Evolutionary conservation across 2,113 vertebrate genomes (phyloP), one percentile per base, ranked within the genome.

Genomic region (Eretmochelys imbricata): DNA sequence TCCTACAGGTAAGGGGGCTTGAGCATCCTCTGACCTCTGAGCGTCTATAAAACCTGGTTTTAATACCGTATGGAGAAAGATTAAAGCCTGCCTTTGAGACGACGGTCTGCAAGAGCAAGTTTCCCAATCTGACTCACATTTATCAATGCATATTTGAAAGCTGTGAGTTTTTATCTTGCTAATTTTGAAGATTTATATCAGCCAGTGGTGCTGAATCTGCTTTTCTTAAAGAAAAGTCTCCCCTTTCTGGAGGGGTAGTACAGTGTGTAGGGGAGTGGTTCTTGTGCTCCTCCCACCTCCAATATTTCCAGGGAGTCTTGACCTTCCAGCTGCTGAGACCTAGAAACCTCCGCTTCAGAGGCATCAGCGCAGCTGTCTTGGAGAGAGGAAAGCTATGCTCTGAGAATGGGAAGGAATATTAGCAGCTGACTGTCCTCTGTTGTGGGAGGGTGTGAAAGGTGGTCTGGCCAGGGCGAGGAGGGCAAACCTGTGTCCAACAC

Each of bases 1-100:
- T 99, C 99, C 1, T 99, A 99, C 98, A 99, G 99, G 99, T 99
- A 89, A 48, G 76, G 91, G 85, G 53, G 31, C 91, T 72, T 59
- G 9, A 55, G 38, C 27, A 5, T 38, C 4, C 2, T 53, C 50
- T 91, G 8, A 10, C n/a, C 31, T 85, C 75, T 51, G 31, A 48
- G 62, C 57, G 7, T 7, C 85, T 27, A 53, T 85, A 79, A 59
- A 49, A 38, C 24, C 69, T 62, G 90, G 1, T 86, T 86, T 57
- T 80, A 78, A 50, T 80, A 59, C 57, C 75, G 50, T 78, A 62
- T 83, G 50, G 80, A 27, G 46, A 78, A 89, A 92, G 62, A 25
- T 29, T 79, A 31, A 53, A 12, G 65, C 88, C 62, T 89, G 25
- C 46, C 17, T 93, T 51, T 78, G 62, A 25, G 42, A 46, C 3